Percentiles rank a stretch among this genome's conserved stretches.
Evolutionary conservation across 2,888 invertebrate species (phyloP).

Genomic region (Diarsia mendica): DNA sequence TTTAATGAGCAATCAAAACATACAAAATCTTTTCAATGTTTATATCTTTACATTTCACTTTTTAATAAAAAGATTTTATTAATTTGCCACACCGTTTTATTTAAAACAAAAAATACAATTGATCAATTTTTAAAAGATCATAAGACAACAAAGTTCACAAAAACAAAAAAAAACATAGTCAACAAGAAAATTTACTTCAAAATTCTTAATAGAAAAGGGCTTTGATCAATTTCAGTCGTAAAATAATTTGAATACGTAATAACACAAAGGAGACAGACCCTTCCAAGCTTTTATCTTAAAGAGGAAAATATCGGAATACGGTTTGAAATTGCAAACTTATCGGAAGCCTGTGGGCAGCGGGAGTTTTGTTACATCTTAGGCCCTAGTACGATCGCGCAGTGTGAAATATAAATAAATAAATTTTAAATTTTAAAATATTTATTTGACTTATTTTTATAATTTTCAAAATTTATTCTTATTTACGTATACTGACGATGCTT

Average conservation of each 20-base stretch:
- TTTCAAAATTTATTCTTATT: neutral
- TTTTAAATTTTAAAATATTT: too few relatives aligned
- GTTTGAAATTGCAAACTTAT: constrained; percentile 54
- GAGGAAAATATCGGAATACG: constrained; percentile 25
- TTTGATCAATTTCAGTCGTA: constrained; percentile 49
- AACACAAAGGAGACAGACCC: constrained; percentile 29
- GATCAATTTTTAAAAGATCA: neutral
- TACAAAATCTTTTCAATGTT: neutral
- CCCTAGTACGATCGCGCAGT: neutral
- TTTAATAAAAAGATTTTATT: neutral
- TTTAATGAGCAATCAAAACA: neutral
- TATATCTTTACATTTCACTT: neutral
- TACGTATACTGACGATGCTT: neutral
- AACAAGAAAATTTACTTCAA: constrained; percentile 16
- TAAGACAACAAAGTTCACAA: neutral
- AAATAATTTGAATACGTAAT: constrained; percentile 54
- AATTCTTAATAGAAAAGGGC: constrained; percentile 19
- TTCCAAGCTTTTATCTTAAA: constrained; percentile 21
- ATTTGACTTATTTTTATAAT: neutral
- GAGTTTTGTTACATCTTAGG: constrained; percentile 3
- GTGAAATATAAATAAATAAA: too few relatives aligned
- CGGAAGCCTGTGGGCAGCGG: neutral
- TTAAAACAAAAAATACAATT: neutral
- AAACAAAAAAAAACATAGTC: neutral
- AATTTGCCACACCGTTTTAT: neutral